Base-by-base conservation (phyloP, 2,888 invertebrate species). In the Serripes groenlandicus region DNA sequence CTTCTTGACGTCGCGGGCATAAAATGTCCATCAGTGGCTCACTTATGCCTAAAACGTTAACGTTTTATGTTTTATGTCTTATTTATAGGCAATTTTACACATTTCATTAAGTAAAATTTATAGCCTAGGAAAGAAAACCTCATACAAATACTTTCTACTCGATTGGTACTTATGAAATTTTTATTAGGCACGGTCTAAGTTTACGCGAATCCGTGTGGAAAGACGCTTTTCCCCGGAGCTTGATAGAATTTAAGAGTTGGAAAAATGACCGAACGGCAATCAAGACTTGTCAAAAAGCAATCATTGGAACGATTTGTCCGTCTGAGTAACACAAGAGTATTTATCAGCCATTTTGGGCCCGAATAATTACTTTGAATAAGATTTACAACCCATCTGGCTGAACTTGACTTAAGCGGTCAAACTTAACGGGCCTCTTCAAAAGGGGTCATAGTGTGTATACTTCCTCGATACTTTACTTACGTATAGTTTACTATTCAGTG, bases 51-150 rank as follows among this genome's bases (percentile, higher is more conserved):
- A 70, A 62, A 74, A 64, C 74, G 54, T 42, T 66, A 62, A 52
- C 68, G 37, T 66, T 68, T 52, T 68, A 75, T 69, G 75, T 75
- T 69, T 66, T 75, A 71, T 77, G 64, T 64, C 77, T 77, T 77
- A 77, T 77, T 71, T 72, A 56, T 71, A 64, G 62, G 70, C 78
- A 78, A 75, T 75, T 78, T 75, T 78, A 75, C 78, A 78, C 82
- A 71, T 83, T 83, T 83, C 82, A 83, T 83, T 83, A 83, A 83
- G 75, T 71, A 72, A 78, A 68, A 82, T 82, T 72, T 82, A 78
- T 75, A 26, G 75, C 72, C 69, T 18, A 28, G 56, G 60, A 71
- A 49, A 72, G 54, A 42, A 68, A 28, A 69, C 70, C 68, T 68
- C 72, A 11, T 64, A 62, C 74, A 74, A 75, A 69, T 75, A 62